These are phyloP conservation scores for Anabacerthia variegaticeps DNA, from an alignment of 2,797 vertebrate genomes.

Conservation along the genomic window DNA sequence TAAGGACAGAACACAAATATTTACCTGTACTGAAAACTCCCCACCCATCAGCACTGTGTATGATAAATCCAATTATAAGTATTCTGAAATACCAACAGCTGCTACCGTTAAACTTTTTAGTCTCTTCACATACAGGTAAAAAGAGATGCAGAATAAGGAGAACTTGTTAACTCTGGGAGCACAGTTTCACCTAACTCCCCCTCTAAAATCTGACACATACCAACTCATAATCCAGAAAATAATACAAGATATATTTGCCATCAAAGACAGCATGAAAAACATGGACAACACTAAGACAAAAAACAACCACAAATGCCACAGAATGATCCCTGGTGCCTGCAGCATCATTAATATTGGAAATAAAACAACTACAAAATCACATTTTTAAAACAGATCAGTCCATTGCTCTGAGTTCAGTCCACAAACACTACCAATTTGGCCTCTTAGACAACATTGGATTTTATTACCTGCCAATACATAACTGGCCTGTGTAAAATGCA, in stretches of 20 bases:
- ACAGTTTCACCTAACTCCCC: neutral
- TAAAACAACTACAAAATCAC: neutral
- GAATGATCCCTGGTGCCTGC: neutral
- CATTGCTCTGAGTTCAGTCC: neutral
- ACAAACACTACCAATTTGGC: neutral
- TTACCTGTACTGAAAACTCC: neutral
- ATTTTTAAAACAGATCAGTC: neutral
- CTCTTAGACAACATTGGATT: neutral
- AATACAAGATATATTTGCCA: neutral
- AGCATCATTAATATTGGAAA: neutral
- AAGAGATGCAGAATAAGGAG: neutral
- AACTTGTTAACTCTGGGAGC: neutral
- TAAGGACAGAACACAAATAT: neutral
- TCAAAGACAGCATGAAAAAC: neutral
- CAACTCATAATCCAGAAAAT: neutral
- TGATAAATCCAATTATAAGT: neutral
- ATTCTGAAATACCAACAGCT: neutral
- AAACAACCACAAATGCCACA: neutral
- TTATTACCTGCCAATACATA: neutral
- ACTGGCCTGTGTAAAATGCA: neutral
- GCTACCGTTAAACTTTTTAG: neutral
- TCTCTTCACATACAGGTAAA: neutral
- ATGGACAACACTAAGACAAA: neutral
- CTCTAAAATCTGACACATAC: neutral
- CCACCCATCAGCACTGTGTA: neutral